These are phyloP conservation scores for Metellina segmentata DNA, from an alignment of 2,888 invertebrate genomes.

Conservation along the genomic window DNA sequence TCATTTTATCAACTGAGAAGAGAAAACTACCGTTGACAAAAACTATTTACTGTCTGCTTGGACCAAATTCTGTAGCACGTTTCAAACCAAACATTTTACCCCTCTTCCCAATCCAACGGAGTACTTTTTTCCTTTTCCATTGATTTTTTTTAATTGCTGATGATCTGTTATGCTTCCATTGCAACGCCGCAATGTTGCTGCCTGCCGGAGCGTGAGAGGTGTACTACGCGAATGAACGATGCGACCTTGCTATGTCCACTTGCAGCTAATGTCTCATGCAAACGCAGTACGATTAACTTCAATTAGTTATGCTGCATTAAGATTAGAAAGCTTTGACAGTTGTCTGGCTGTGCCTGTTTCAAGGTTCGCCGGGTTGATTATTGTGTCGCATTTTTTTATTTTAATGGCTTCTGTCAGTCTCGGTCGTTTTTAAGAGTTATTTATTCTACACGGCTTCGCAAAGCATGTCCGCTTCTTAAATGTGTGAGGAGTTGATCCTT, in stretches of 20 bases:
- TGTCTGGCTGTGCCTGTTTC: constrained; percentile 46
- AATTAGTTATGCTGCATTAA: constrained; percentile 65
- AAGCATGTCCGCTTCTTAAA: no score
- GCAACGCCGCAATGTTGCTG: background rate
- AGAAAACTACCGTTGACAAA: no score
- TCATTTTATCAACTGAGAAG: no score
- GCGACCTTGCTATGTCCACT: constrained; percentile 30
- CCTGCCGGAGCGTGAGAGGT: background rate
- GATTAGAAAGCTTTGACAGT: constrained; percentile 43
- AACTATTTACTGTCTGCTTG: no score
- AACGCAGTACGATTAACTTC: constrained; percentile 46
- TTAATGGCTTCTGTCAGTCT: background rate
- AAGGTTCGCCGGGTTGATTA: constrained; percentile 31
- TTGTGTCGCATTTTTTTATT: background rate
- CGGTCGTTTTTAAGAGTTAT: background rate
- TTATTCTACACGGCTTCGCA: background rate
- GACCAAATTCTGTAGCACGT: no score
- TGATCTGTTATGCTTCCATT: background rate
- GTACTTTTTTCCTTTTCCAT: no score
- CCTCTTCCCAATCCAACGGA: no score
- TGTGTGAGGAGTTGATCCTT: no score
- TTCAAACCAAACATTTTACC: no score
- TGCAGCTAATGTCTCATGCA: constrained; percentile 20
- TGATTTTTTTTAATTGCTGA: background rate
- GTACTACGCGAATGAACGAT: background rate